Evolutionary conservation across 2,113 vertebrate genomes (phyloP).

Genomic region (Rhea americana): DNA sequence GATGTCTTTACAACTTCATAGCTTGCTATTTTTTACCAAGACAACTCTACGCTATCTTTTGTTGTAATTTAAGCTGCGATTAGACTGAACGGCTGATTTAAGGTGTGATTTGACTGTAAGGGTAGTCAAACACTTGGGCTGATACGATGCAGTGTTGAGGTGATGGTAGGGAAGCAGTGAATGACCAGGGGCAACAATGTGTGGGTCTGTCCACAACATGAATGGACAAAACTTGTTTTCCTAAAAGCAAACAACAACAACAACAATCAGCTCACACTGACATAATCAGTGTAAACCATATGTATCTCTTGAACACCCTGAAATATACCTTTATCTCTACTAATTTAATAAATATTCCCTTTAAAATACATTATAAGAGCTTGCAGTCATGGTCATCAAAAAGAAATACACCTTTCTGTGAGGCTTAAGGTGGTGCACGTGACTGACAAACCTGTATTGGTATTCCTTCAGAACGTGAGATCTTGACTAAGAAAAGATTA

Average conservation of each 20-base stretch:
- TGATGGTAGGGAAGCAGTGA: neutral
- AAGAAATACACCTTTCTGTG: neutral
- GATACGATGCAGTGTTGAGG: neutral
- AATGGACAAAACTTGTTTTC: neutral
- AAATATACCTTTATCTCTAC: neutral
- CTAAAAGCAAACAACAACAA: neutral
- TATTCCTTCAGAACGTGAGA: neutral
- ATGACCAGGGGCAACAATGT: neutral
- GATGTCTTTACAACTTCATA: neutral
- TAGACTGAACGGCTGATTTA: neutral
- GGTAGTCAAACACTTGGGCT: neutral
- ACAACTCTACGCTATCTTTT: accelerated
- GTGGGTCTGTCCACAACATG: neutral
- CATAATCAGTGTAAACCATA: neutral
- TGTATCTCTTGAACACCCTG: neutral
- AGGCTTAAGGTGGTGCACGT: neutral
- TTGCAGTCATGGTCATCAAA: neutral
- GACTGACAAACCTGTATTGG: neutral
- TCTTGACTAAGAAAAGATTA: neutral
- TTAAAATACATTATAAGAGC: neutral
- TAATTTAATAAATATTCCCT: neutral
- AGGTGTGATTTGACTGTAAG: too few species aligned
- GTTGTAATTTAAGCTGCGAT: neutral
- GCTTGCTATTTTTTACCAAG: neutral
- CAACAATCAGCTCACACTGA: neutral